phyloP scores from a whole-genome alignment of 2,797 vertebrate species.

The Hafferia zeledoni region DNA sequence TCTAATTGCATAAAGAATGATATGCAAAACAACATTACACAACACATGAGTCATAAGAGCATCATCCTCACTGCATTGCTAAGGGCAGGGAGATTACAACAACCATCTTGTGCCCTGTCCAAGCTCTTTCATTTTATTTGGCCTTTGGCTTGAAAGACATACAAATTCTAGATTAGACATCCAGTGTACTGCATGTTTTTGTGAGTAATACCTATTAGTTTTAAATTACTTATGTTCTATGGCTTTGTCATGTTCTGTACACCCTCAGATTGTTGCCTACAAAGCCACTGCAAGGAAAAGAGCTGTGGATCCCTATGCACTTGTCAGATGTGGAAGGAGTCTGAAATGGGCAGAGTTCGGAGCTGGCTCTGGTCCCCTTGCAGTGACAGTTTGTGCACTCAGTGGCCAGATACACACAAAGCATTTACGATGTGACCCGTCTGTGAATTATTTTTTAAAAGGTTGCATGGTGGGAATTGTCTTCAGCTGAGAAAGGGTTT shows the following conservation, averaged over 20 bases:
- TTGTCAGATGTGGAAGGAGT: not conserved
- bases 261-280: not conserved
- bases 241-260: not conserved
- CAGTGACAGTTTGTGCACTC: not conserved
- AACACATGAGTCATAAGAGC: not conserved
- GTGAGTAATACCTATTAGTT: not conserved
- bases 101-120: not conserved
- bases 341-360: not conserved
- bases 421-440: not conserved
- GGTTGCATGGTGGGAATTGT: not conserved
- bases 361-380: not conserved
- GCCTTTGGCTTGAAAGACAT: not conserved
- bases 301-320: fast-evolving
- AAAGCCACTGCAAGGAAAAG: not conserved
- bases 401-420: not conserved
- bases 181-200: not conserved
- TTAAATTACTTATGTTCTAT: not conserved
- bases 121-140: not conserved
- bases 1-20: not conserved
- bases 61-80: not conserved
- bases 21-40: not conserved
- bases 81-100: not conserved
- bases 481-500: not conserved
- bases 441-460: not conserved
- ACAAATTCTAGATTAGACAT: not conserved